These are phyloP conservation scores for Aurelia sp. DNA, from an alignment of 30 jellyfish, hydroid and myxozoan genomes.

Conservation along the genomic window DNA sequence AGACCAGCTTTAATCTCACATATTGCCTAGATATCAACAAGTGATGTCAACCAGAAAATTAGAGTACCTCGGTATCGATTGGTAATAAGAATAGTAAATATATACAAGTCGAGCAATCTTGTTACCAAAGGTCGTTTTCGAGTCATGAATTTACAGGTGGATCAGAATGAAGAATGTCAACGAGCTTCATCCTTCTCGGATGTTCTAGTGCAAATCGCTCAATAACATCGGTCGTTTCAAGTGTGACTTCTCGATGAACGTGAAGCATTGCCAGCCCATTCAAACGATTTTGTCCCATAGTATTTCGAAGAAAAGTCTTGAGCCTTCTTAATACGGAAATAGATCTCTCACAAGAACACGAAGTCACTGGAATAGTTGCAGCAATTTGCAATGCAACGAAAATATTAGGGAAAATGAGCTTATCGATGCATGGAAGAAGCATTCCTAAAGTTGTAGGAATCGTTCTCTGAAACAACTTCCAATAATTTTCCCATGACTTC, in stretches of 20 bases:
- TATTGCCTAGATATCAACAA: too few species aligned
- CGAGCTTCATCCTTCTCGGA: conserved; percentile 39
- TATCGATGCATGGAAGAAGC: conserved; percentile 58
- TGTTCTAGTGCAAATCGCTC: conserved; percentile 35
- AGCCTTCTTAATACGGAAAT: conserved; percentile 47
- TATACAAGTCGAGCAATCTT: too few species aligned
- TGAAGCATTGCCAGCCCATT: conserved; percentile 57
- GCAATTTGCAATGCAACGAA: conserved; percentile 43
- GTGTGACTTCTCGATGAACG: conserved; percentile 23
- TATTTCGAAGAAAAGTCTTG: conserved; percentile 54
- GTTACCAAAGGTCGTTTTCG: background rate
- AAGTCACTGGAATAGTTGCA: conserved; percentile 69
- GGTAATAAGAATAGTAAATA: too few species aligned
- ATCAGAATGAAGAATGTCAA: conserved; percentile 32
- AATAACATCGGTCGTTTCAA: background rate
- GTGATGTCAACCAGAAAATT: too few species aligned
- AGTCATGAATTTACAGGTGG: conserved; percentile 1
- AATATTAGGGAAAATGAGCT: conserved; percentile 50
- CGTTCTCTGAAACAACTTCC: conserved; percentile 27
- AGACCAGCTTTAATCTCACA: too few species aligned
- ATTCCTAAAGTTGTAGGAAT: conserved; percentile 15
- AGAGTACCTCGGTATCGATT: too few species aligned
- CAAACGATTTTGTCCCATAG: conserved; percentile 31
- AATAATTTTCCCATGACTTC: conserved; percentile 39
- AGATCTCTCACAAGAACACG: conserved; percentile 72